These are phyloP conservation scores for Ennomos fuscantarius DNA, from an alignment of 2,888 invertebrate genomes.

Conservation along the genomic window DNA sequence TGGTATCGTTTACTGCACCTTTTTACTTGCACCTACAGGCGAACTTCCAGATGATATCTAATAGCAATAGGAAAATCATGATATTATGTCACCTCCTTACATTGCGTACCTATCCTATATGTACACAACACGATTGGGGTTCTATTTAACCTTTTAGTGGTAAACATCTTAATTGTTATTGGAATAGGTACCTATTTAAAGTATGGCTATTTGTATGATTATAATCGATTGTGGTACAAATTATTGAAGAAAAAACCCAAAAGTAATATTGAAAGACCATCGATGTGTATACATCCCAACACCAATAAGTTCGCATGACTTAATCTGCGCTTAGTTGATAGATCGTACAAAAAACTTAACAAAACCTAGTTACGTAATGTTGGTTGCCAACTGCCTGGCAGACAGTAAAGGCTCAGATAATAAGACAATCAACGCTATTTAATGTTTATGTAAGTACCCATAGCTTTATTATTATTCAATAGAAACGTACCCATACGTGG, in stretches of 20 bases:
- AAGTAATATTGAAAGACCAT: no score
- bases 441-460: constrained; percentile 4
- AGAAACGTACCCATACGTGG: constrained; percentile 39
- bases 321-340: constrained; percentile 50
- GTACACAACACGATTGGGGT: no score
- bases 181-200: no score
- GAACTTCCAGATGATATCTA: no score
- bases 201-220: no score
- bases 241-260: no score
- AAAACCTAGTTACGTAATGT: constrained; percentile 57
- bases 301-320: constrained; percentile 45
- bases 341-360: constrained; percentile 50
- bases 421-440: constrained; percentile 13
- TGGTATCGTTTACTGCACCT: background rate
- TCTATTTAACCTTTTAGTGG: no score
- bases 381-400: constrained; percentile 36
- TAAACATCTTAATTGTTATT: no score
- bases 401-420: constrained; percentile 9
- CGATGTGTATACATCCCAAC: constrained; percentile 4
- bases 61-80: no score
- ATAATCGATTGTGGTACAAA: no score
- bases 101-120: no score
- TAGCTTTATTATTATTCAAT: constrained; percentile 41
- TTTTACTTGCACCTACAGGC: constrained; percentile 28
- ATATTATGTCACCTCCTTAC: no score